Evolutionary conservation across 1,140 invertebrate species (phyloP), one percentile per base, ranked within the genome.

Genomic region (Pogonus chalceus): DNA sequence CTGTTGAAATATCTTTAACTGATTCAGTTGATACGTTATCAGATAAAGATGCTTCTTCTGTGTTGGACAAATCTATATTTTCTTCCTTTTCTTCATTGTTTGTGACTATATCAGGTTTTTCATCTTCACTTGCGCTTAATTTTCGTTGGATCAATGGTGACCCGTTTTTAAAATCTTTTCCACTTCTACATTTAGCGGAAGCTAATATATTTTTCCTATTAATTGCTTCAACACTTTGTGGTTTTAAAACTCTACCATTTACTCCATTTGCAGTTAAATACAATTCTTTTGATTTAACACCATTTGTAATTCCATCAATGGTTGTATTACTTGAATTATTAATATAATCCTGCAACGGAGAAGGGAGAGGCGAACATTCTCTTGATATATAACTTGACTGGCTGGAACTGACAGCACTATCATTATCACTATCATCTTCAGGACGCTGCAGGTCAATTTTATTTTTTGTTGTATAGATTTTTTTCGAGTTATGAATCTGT

Each of bases 141-240:
- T 81, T 82, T 56, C 79, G 73, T 69, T 83, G 80, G 58, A 85
- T 79, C 55, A 84, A 69, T 23, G 81, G 79, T 39, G 81, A 82
- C n/a, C 80, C 80, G 20, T 81, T 75, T 65, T 80, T 81, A 60
- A 65, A 69, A 69, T 83, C 84, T 63, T 78, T 77, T 26, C 85
- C 88, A 66, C 86, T 90, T 62, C 88, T 79, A 65, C 84, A 88
- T 69, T 87, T 85, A 1, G 88, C 87, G 43, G 86, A 90, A n/a
- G 87, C 85, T 22, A 92, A 70, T 50, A 92, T 89, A 68, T 91
- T 92, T 65, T 89, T 87, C 18, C 88, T 76, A 67, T 90, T 91
- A 35, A 88, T 85, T 2, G 86, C 85, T 67, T 88, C 84, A 31
- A 89, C 83, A 67, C 80, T 85, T 56, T 86, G 78, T 1, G 83